Base-by-base conservation (phyloP, 2,888 invertebrate genomes). In the Microplitis manilae region DNA sequence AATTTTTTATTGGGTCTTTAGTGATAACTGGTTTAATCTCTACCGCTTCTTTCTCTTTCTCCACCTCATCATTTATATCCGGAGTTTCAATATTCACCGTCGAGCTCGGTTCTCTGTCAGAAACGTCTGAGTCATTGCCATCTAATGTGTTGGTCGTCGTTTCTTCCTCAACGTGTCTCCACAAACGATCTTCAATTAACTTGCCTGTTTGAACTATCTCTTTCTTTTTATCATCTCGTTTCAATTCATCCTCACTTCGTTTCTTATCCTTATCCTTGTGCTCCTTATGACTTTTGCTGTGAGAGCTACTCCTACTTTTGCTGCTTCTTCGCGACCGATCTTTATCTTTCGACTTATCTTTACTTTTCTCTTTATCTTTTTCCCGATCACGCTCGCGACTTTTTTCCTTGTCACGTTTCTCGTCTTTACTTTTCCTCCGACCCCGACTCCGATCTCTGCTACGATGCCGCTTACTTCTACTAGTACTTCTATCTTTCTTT, bases 81-180 rank as follows among this genome's bases (percentile, higher is more conserved):
- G 93, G 93, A 2, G 93, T 93, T 59, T 93, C 92, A 64, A 94
- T 94, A 0, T 91, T 93, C 4, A 96, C 95, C 6, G 96, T 96
- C 64, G 96, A 96, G 75, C 93, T 94, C 0, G 96, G 96, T 86
- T 96, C 96, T 85, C 95, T 93, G 85, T 96, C 96, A 0, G 90
- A 90, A 0, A 90, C 79, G 65, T 90, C 90, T 0, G 90, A 88
- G 50, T 90, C 90, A 50, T 90, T 90, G 0, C 88, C 89, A 40
- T 89, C 89, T 0, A 79, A n/a, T 0, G 87, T 88, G 73, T 88
- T 88, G 0, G 87, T 89, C 0, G 86, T 88, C 0, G 86, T 86
- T 50, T 90, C 90, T 40, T 90, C 89, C 61, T 90, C 89, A 39
- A 92, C 91, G 80, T 92, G 92, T 59, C 91, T 91, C 92, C 92